phyloP scores from a whole-genome alignment of 2,113 vertebrate species.

The Pelmatolapia mariae region DNA sequence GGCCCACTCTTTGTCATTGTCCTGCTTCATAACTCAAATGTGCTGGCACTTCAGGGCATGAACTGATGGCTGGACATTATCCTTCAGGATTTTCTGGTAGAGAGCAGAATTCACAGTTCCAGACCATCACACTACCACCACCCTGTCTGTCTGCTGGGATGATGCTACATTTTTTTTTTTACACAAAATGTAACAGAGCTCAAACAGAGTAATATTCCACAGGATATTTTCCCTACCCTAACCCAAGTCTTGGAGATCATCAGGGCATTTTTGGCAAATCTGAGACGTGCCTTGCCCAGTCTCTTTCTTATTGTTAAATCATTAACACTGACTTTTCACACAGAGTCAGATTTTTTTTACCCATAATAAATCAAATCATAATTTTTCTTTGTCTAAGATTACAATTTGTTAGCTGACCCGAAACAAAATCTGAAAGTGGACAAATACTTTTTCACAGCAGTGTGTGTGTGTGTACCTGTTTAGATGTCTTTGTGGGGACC shows the following conservation, averaged over 20 bases:
- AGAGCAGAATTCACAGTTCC: neutral
- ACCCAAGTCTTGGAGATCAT: neutral
- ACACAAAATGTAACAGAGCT: neutral
- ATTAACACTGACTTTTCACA: neutral
- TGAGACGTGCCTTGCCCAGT: neutral
- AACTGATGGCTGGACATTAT: neutral
- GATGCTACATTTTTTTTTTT: neutral
- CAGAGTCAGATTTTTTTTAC: neutral
- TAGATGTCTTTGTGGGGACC: neutral
- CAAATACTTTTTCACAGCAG: neutral
- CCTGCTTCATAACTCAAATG: neutral
- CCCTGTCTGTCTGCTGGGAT: neutral
- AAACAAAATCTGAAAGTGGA: neutral
- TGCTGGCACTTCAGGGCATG: neutral
- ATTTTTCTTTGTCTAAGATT: neutral
- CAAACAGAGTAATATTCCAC: neutral
- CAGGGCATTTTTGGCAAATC: neutral
- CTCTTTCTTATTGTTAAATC: neutral
- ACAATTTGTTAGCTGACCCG: neutral
- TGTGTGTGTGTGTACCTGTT: neutral
- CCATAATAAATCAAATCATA: neutral
- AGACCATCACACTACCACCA: neutral
- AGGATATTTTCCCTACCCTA: neutral
- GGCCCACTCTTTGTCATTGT: neutral
- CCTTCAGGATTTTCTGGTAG: neutral